Conservation (phyloP, 2,797 vertebrate species). For the Limosa lapponica region DNA sequence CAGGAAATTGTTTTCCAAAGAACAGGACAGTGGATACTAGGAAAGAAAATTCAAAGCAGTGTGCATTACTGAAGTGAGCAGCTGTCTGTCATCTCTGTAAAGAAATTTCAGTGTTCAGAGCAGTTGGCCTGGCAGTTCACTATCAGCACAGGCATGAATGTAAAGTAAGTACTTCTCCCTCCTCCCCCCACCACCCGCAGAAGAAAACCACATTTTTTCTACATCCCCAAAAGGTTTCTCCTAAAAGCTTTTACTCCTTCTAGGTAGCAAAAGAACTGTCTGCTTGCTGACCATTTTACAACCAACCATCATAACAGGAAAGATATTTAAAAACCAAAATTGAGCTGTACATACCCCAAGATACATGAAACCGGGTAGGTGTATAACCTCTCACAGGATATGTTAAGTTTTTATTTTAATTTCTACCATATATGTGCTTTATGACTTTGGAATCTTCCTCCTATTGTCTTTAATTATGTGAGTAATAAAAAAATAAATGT, state of each 20-base stretch:
- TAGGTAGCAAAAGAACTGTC: not conserved
- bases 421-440: not conserved
- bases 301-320: not conserved
- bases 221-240: not conserved
- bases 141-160: not conserved
- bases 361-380: not conserved
- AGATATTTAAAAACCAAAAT: not conserved
- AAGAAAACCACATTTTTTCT: not conserved
- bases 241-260: not conserved
- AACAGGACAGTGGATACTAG: not conserved
- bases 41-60: not conserved
- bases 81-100: not conserved
- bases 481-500: not conserved
- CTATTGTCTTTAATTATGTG: not conserved
- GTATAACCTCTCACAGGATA: not conserved
- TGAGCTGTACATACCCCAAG: not conserved
- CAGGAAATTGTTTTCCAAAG: not conserved
- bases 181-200: fast-evolving
- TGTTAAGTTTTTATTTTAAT: not conserved
- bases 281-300: not conserved
- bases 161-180: not conserved
- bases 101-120: not conserved
- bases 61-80: not conserved
- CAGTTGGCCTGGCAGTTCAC: not conserved
- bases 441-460: not conserved